Conservation (phyloP, 2,797 vertebrate genomes). For the Eremophila alpestris region DNA sequence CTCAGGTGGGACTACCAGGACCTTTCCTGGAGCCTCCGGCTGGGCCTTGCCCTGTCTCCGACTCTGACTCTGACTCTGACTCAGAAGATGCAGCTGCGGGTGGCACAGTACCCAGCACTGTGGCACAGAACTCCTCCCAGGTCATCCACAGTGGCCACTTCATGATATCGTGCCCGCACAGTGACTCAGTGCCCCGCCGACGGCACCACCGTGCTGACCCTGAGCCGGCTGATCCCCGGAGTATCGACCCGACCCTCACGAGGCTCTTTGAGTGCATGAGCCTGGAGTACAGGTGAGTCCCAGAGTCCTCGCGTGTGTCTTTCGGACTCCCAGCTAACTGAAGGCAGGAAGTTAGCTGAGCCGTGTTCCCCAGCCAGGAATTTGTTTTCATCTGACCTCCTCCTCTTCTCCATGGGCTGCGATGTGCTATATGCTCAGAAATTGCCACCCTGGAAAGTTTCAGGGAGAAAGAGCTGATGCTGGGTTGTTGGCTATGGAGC, state of each 20-base stretch:
- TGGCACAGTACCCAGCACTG: background rate
- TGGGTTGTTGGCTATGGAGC: background rate
- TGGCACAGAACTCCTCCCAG: slow-evolving; percentile 73
- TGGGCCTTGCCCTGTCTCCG: slow-evolving; percentile 63
- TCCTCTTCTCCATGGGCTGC: background rate
- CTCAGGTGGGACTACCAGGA: slow-evolving; percentile 36
- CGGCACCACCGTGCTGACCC: slow-evolving; percentile 71
- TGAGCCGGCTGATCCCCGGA: slow-evolving; percentile 73
- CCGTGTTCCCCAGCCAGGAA: background rate
- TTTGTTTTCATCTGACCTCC: background rate
- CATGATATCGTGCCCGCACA: slow-evolving; percentile 97
- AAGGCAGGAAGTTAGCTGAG: background rate
- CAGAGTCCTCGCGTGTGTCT: background rate
- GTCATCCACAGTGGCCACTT: slow-evolving; percentile 99
- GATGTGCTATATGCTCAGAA: background rate
- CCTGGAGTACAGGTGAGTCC: slow-evolving; percentile 93
- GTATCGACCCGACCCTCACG: slow-evolving; percentile 93
- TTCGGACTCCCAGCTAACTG: fast-evolving
- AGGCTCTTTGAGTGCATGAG: slow-evolving; percentile 98
- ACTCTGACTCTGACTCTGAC: slow-evolving; percentile 86
- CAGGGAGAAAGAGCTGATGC: background rate
- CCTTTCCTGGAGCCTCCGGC: slow-evolving; percentile 26
- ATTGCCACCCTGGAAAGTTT: background rate
- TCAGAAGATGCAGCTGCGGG: slow-evolving; percentile 72
- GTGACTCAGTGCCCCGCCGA: slow-evolving; percentile 80